Conservation (phyloP, 2,113 vertebrate genomes). For the Fulica atra region DNA sequence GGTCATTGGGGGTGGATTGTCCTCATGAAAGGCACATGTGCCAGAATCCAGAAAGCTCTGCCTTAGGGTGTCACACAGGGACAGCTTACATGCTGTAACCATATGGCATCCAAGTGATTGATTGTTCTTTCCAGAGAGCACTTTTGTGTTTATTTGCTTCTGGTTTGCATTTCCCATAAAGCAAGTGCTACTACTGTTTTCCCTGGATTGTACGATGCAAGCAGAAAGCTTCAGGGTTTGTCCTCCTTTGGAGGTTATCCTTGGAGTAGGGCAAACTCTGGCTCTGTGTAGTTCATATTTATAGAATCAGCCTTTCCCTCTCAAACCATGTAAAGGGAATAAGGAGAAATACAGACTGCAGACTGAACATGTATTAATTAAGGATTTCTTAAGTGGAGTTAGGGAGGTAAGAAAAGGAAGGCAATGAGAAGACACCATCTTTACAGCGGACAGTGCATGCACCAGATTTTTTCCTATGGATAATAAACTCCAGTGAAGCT, state of each 20-base stretch:
- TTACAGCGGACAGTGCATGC: too few relatives aligned
- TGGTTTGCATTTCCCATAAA: background rate
- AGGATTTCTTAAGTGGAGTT: background rate
- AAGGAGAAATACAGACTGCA: background rate
- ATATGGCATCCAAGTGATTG: background rate
- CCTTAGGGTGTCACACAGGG: background rate
- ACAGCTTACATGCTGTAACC: background rate
- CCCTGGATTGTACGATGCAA: background rate
- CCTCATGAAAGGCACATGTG: fast-evolving
- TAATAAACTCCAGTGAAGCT: background rate
- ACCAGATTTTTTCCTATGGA: background rate
- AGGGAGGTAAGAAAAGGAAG: background rate
- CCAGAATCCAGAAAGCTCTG: background rate
- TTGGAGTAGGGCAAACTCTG: background rate
- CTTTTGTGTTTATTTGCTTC: background rate
- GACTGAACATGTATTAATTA: background rate
- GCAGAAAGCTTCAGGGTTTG: background rate
- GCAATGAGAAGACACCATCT: background rate
- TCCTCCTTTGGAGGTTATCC: background rate
- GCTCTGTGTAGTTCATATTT: background rate
- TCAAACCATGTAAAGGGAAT: background rate
- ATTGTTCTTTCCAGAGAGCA: background rate
- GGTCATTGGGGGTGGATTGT: background rate
- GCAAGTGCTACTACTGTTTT: background rate
- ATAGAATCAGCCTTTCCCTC: background rate